Base-by-base conservation (phyloP, 53 echinoderm and acorn worm genomes). In the Antedon mediterranea region DNA sequence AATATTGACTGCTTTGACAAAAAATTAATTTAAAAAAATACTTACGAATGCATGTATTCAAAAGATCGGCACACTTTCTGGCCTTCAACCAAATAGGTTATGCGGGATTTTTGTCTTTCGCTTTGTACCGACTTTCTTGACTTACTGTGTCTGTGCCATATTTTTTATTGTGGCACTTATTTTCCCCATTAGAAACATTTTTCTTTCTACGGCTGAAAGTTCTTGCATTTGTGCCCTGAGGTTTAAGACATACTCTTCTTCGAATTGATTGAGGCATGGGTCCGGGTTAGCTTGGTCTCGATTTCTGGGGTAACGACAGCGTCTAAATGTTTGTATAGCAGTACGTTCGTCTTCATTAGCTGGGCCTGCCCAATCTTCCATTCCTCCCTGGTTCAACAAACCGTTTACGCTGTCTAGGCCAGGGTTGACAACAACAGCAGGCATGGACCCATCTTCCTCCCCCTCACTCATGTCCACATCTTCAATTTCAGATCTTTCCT, bases 171-270 rank as follows among this genome's bases (percentile, higher is more conserved):
- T 76, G 77, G 82, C 11, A 34, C 82, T 82, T 28, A 82, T 82
- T 77, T 43, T 42, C 33, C 82, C 82, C 82, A 82, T 82, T 26
- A 82, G 70, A 32, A 28, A 82, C 82, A 82, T 82, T 31, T 82
- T 82, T 32, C 82, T 75, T 71, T 82, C 82, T 30, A 31, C 42
- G 15, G 23, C 70, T 28, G 76, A 82, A 75, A 76, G 31, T 43
- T 70, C 76, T 28, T 43, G 70, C 82, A 82, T 82, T 71, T 82
- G 82, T 18, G 82, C 82, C 29, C 57, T 82, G 28, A 82, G 43
- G 33, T 82, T 31, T 31, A 82, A 13, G 43, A 76, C 76, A 43
- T 75, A 75, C 32, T 57, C 7, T 0, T n/a, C 43, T 1, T 82
- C 82, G 31, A 82, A 82, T 71, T 82, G 9, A 32, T 76, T 57